These are phyloP conservation scores for Rotaria sp. DNA, from an alignment of 2,888 invertebrate genomes.

Conservation along the genomic window DNA sequence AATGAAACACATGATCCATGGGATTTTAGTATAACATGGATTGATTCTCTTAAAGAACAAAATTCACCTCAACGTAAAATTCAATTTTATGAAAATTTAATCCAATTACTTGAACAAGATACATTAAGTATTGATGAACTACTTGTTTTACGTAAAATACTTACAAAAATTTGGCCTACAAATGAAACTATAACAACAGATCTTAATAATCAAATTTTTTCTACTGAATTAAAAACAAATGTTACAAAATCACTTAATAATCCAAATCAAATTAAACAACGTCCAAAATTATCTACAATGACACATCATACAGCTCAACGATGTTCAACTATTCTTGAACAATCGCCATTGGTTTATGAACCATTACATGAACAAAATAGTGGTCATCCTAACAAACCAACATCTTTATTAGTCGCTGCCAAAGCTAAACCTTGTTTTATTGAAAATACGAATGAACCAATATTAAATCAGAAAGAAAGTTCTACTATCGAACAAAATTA, in stretches of 20 bases:
- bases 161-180: constrained; percentile 1
- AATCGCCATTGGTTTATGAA: not conserved
- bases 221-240: not conserved
- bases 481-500: not conserved
- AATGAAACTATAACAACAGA: not conserved
- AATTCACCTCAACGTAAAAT: constrained; percentile 12
- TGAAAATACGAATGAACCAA: not conserved
- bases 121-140: constrained; percentile 14
- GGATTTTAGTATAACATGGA: constrained; percentile 19
- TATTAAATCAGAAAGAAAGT: not conserved
- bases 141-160: not conserved
- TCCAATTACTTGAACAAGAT: constrained; percentile 5
- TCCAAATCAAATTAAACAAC: not conserved
- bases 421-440: not conserved
- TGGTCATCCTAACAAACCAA: not conserved
- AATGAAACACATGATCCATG: not conserved
- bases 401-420: not conserved
- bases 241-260: not conserved
- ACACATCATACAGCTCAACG: constrained; percentile 8
- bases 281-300: not conserved
- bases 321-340: not conserved
- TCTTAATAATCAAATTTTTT: not conserved
- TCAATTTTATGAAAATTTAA: constrained; percentile 20
- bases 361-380: not conserved
- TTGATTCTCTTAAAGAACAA: constrained; percentile 13